These are phyloP conservation scores for Rhinophrynus dorsalis DNA, from an alignment of 2,797 vertebrate genomes.

Conservation along the genomic window DNA sequence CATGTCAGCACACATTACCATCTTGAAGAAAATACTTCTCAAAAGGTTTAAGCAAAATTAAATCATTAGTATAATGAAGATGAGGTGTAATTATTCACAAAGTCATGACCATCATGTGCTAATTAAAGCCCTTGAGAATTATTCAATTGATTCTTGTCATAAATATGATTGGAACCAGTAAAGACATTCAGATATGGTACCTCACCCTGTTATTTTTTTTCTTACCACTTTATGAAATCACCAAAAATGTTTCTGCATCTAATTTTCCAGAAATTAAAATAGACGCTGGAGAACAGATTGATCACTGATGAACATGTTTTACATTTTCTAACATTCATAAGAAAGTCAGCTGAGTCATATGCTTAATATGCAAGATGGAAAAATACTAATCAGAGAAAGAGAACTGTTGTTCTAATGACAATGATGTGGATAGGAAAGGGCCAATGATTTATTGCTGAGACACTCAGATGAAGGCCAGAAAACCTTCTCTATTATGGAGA, in stretches of 20 bases:
- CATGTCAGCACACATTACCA: constrained; percentile 47
- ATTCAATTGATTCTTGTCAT: constrained; percentile 39
- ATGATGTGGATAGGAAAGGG: too few relatives aligned
- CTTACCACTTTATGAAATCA: constrained; percentile 28
- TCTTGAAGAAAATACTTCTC: constrained; percentile 32
- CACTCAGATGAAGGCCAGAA: too few relatives aligned
- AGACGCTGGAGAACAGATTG: constrained; percentile 24
- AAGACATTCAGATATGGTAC: constrained; percentile 30
- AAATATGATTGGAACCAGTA: constrained; percentile 45
- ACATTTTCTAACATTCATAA: constrained; percentile 17
- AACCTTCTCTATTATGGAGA: too few relatives aligned
- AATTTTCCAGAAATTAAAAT: constrained; percentile 34
- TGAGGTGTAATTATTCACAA: constrained; percentile 42
- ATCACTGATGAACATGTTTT: constrained; percentile 23
- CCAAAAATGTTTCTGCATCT: constrained; percentile 47
- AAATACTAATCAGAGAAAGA: too few relatives aligned
- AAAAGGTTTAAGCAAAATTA: constrained; percentile 48
- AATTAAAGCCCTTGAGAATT: constrained; percentile 48
- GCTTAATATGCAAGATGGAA: too few relatives aligned
- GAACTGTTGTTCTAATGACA: too few relatives aligned
- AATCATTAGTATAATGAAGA: constrained; percentile 36
- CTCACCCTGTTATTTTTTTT: constrained; percentile 22
- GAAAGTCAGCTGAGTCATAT: constrained; percentile 24
- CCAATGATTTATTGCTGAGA: too few relatives aligned
- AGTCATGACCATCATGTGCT: constrained; percentile 45